Percentiles rank a stretch among this genome's conserved stretches.
Evolutionary conservation across 2,797 vertebrate genomes (phyloP).

Genomic region (Neostethus bicornis): DNA sequence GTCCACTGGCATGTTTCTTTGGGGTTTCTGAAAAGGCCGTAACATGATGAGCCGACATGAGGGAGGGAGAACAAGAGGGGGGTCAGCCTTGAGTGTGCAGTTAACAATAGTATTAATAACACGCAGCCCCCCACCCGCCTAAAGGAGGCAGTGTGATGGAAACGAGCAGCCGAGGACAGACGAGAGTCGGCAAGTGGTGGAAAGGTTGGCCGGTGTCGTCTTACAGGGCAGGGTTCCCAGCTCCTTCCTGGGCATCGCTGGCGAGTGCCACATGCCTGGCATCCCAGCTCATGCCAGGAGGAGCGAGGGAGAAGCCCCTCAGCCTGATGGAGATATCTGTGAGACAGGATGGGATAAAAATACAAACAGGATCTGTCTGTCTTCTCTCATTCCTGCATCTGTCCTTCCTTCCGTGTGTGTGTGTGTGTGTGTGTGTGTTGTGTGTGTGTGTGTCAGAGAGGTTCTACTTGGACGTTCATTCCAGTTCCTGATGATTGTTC

Average conservation of each 20-base stretch:
- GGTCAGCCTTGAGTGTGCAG: conserved; percentile 70
- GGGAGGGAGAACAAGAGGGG: too few species aligned
- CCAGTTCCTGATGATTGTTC: conserved; percentile 80
- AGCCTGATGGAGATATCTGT: background rate
- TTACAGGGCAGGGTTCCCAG: conserved; percentile 69
- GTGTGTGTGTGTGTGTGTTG: too few species aligned
- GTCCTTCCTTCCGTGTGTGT: conserved; percentile 54
- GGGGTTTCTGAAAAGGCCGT: conserved; percentile 69
- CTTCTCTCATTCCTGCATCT: conserved; percentile 44
- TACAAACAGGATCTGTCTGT: conserved; percentile 29
- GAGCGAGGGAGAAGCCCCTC: conserved; percentile 43
- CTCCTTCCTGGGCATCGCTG: conserved; percentile 60
- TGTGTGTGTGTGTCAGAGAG: too few species aligned
- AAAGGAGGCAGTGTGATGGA: conserved; percentile 77
- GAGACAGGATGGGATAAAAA: background rate
- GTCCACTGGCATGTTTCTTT: too few species aligned
- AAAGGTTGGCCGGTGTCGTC: conserved; percentile 64
- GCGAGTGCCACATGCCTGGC: conserved; percentile 75
- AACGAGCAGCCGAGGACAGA: conserved; percentile 77
- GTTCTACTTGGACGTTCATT: conserved; percentile 79
- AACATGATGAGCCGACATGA: conserved; percentile 73
- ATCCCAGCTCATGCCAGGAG: conserved; percentile 63
- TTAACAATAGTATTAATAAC: conserved; percentile 81
- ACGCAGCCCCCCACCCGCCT: conserved; percentile 45
- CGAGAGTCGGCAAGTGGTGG: conserved; percentile 65